A percentile compares a stretch with the other conserved stretches of the same genome.
Evolutionary conservation across 2,113 vertebrate species (phyloP).

Genomic region (Solea solea): DNA sequence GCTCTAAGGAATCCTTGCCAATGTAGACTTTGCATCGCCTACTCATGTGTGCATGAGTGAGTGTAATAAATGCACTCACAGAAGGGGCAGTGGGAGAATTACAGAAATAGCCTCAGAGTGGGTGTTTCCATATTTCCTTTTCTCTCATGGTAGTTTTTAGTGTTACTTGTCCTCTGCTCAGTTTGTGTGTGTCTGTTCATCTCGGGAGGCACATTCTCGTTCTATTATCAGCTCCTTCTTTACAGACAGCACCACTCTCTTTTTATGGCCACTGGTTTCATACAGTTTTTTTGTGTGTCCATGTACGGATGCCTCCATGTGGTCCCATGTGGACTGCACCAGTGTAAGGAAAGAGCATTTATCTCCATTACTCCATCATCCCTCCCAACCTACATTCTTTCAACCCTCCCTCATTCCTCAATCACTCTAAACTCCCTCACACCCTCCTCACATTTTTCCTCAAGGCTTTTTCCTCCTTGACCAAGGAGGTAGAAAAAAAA

Average conservation of each 20-base stretch:
- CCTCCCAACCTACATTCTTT: conserved; percentile 13
- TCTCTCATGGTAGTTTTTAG: conserved; percentile 32
- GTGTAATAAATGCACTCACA: conserved; percentile 46
- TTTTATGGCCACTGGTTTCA: conserved; percentile 6
- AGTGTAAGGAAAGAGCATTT: conserved; percentile 16
- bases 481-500: not conserved
- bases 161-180: conserved; percentile 20
- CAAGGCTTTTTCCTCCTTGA: not conserved
- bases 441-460: not conserved
- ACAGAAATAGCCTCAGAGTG: conserved; percentile 62
- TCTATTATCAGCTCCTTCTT: conserved; percentile 27
- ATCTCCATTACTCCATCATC: conserved; percentile 32
- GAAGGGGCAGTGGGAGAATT: conserved; percentile 44
- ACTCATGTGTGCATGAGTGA: conserved; percentile 43
- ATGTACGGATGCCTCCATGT: conserved; percentile 5
- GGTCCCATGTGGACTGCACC: conserved; percentile 8
- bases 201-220: conserved; percentile 19
- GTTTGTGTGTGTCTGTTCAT: conserved; percentile 18
- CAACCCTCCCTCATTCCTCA: conserved; percentile 13
- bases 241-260: conserved; percentile 1
- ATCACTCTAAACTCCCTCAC: not conserved
- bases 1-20: conserved; percentile 47
- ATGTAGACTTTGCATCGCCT: conserved; percentile 35
- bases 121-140: conserved; percentile 53
- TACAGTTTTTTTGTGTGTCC: conserved; percentile 15